phyloP scores from a whole-genome alignment of 2,888 invertebrate species.

The Meliscaeva auricollis region DNA sequence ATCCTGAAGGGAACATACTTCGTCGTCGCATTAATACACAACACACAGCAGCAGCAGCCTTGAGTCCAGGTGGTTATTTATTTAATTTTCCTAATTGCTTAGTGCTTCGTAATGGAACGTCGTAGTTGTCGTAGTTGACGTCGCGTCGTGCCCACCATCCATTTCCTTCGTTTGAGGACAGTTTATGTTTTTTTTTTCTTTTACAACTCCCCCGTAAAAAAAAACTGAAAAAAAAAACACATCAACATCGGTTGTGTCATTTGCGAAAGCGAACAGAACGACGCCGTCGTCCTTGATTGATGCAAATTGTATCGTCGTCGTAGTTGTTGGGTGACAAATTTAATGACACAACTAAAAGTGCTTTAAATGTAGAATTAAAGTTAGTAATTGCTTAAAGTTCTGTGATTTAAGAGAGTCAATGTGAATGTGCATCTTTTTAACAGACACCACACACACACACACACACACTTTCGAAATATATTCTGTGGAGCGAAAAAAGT shows the following conservation, averaged over 20 bases:
- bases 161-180: slow-evolving; percentile 20
- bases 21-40: not conserved
- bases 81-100: slow-evolving; percentile 72
- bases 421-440: not conserved
- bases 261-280: slow-evolving; percentile 42
- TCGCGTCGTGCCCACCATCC: slow-evolving; percentile 27
- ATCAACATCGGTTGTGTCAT: slow-evolving; percentile 58
- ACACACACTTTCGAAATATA: no score
- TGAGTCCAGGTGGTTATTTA: slow-evolving; percentile 73
- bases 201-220: slow-evolving; percentile 9
- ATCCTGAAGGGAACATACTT: slow-evolving; percentile 9
- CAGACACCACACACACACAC: no score
- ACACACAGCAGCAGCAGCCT: slow-evolving; percentile 9
- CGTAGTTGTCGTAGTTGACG: slow-evolving; percentile 15
- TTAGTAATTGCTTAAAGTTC: slow-evolving; percentile 71
- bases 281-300: slow-evolving; percentile 61
- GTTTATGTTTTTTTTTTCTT: slow-evolving; percentile 16
- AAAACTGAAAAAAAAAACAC: slow-evolving; percentile 21
- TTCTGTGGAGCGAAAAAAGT: no score
- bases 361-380: slow-evolving; percentile 71
- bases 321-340: slow-evolving; percentile 65
- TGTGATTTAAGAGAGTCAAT: slow-evolving; percentile 55
- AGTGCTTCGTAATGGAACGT: slow-evolving; percentile 30
- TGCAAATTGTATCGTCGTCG: slow-evolving; percentile 58
- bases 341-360: slow-evolving; percentile 74